These are phyloP conservation scores for Synergus umbraculus DNA, from an alignment of 2,888 invertebrate genomes.

Conservation along the genomic window DNA sequence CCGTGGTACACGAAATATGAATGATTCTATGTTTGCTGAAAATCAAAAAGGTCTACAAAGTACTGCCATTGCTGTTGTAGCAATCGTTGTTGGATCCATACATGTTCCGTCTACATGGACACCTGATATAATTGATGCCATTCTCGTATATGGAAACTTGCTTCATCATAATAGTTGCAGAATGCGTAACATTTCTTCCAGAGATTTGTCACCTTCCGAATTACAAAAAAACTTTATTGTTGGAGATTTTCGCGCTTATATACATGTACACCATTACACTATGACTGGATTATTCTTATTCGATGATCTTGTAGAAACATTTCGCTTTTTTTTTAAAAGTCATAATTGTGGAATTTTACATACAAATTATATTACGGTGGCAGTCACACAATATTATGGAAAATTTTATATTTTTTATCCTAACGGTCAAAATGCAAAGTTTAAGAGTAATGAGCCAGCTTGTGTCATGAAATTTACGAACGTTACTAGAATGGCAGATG, in stretches of 20 bases:
- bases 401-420: slow-evolving; percentile 83
- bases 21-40: slow-evolving; percentile 56
- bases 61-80: slow-evolving; percentile 80
- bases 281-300: slow-evolving; percentile 66
- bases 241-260: slow-evolving; percentile 66
- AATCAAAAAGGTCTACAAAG: slow-evolving; percentile 77
- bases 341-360: slow-evolving; percentile 81
- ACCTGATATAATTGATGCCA: slow-evolving; percentile 79
- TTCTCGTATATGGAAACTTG: slow-evolving; percentile 83
- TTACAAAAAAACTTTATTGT: slow-evolving; percentile 68
- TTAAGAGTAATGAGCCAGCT: slow-evolving; percentile 53
- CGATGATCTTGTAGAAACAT: slow-evolving; percentile 69
- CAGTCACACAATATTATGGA: slow-evolving; percentile 79
- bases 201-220: slow-evolving; percentile 68
- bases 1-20: slow-evolving; percentile 63
- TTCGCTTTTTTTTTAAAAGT: slow-evolving; percentile 81
- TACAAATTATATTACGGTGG: slow-evolving; percentile 79
- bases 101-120: slow-evolving; percentile 81
- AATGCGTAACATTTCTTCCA: slow-evolving; percentile 57
- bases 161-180: slow-evolving; percentile 78
- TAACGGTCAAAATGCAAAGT: slow-evolving; percentile 77
- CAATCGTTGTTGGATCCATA: slow-evolving; percentile 80
- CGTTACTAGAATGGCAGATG: slow-evolving; percentile 61
- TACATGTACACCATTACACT: slow-evolving; percentile 63
- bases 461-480: slow-evolving; percentile 67